These are phyloP conservation scores for Lymantria monacha DNA, from an alignment of 2,888 invertebrate genomes.

Conservation along the genomic window DNA sequence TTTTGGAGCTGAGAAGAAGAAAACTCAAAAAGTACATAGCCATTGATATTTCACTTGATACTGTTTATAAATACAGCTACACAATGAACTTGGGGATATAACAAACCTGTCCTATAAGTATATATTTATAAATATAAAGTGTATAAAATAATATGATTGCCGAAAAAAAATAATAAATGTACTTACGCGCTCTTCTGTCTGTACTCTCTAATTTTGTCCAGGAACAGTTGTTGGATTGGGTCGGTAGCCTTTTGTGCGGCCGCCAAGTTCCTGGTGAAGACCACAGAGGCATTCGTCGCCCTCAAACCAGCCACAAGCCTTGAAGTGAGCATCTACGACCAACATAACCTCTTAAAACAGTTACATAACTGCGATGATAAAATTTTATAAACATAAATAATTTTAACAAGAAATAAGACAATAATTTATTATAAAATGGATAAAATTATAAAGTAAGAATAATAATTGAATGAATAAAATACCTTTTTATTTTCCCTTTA, in stretches of 20 bases:
- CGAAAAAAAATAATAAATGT: background rate
- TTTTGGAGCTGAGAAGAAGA: too few species aligned
- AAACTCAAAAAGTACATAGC: too few species aligned
- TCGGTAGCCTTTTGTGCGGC: constrained; percentile 89
- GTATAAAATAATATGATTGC: too few species aligned
- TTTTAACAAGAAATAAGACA: background rate
- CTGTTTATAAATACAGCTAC: too few species aligned
- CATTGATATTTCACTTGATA: too few species aligned
- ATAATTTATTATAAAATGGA: background rate
- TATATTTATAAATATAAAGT: too few species aligned
- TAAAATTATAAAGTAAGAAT: background rate
- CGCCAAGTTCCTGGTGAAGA: constrained; percentile 87
- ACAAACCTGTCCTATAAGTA: too few species aligned
- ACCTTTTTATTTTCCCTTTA: constrained; percentile 45
- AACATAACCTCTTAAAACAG: constrained; percentile 59
- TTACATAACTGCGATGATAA: constrained; percentile 54
- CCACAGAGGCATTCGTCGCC: constrained; percentile 71
- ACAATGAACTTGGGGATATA: too few species aligned
- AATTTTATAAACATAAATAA: constrained; percentile 7
- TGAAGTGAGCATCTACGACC: constrained; percentile 82
- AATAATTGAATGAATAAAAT: constrained; percentile 12
- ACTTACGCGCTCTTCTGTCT: constrained; percentile 92
- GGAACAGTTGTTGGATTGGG: constrained; percentile 96
- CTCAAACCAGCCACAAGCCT: constrained; percentile 73
- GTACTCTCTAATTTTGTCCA: constrained; percentile 96